Conservation (phyloP, 2,113 vertebrate genomes). For the Ptyas mucosa region DNA sequence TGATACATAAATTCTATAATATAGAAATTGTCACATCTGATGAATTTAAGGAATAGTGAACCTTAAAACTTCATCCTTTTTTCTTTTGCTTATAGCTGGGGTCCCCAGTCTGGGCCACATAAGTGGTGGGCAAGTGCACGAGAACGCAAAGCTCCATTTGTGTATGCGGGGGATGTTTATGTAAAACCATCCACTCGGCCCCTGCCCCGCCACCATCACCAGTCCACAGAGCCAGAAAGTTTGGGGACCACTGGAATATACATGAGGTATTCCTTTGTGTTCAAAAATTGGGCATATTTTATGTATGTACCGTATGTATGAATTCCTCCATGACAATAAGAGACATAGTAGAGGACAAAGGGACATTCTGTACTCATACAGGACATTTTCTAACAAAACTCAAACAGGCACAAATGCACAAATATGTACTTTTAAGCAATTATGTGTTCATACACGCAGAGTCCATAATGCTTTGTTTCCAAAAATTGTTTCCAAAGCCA, state of each 20-base stretch:
- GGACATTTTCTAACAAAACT: not conserved
- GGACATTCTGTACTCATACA: not conserved
- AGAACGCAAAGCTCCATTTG: not conserved
- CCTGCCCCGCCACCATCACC: not conserved
- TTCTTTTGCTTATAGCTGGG: not conserved
- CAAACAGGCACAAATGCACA: not conserved
- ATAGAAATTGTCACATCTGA: not conserved
- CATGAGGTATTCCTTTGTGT: not conserved
- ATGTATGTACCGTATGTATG: not conserved
- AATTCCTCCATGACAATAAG: not conserved
- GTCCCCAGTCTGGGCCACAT: not conserved
- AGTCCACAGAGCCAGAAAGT: not conserved
- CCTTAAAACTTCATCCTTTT: not conserved
- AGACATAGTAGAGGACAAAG: not conserved
- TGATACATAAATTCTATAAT: not conserved
- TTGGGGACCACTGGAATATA: not conserved
- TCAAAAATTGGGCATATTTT: not conserved
- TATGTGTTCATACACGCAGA: not conserved
- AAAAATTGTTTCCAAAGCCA: not conserved
- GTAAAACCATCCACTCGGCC: not conserved
- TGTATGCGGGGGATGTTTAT: rapidly evolving
- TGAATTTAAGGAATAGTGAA: not conserved
- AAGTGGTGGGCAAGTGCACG: not conserved
- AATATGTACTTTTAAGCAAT: not conserved
- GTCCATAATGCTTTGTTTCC: not conserved